A percentile compares a stretch with the other conserved stretches of the same genome.
Evolutionary conservation across 2,888 invertebrate genomes (phyloP).

Genomic region (Thymelicus lineola): DNA sequence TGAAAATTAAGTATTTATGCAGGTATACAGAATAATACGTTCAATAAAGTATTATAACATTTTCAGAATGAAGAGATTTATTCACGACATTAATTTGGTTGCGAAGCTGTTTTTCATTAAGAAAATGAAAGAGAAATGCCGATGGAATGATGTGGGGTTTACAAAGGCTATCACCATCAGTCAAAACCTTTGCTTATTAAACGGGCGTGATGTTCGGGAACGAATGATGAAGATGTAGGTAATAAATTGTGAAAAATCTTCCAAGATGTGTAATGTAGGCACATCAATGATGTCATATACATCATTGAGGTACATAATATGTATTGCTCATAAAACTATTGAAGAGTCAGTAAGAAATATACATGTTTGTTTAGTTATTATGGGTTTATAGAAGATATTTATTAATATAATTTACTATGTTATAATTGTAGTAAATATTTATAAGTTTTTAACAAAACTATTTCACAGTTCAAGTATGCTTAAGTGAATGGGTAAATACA

Average conservation of each 20-base stretch:
- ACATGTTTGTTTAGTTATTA: too few species aligned
- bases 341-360: too few species aligned
- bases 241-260: constrained; percentile 1
- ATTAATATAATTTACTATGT: too few species aligned
- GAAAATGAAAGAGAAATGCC: neutral
- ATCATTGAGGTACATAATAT: too few species aligned
- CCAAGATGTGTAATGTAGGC: too few species aligned
- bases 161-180: constrained; percentile 18
- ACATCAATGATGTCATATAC: too few species aligned
- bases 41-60: neutral
- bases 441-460: too few species aligned
- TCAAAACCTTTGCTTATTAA: constrained; percentile 20
- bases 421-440: too few species aligned
- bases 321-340: too few species aligned
- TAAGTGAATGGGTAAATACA: too few species aligned
- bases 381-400: too few species aligned
- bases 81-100: neutral
- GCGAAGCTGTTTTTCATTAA: constrained; percentile 2
- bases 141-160: constrained; percentile 14
- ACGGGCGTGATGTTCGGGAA: constrained; percentile 1
- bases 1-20: neutral
- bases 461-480: too few species aligned
- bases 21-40: neutral
- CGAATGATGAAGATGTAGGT: constrained; percentile 10
- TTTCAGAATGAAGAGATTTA: neutral